Base-by-base conservation (phyloP, 2,797 vertebrate species). In the Cyprinella venusta region DNA sequence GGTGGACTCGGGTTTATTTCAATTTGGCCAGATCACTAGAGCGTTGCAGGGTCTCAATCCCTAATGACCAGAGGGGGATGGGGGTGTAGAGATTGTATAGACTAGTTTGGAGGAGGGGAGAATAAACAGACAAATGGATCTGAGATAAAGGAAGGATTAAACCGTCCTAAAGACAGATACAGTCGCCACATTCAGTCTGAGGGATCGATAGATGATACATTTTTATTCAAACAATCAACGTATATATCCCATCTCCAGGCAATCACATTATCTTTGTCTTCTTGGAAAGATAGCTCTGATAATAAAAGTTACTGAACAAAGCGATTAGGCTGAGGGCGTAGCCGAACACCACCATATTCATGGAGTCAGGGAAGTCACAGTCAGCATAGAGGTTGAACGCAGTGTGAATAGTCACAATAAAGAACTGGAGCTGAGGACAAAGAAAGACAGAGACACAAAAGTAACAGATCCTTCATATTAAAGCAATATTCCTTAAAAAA, bases 1-100 rank as follows among this genome's bases (percentile, higher is more conserved):
- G 93, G 91, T 90, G 87, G 90, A 88, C 88, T 89, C 86, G 91
- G 92, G 91, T 94, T 94, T 93, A 91, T 92, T 94, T 94, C 93
- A 94, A 94, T 94, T 90, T 94, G 92, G 91, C 87, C 91, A 88
- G 90, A 92, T 91, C 91, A 83, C 89, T 88, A 91, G 92, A 94
- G 92, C 92, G 90, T 90, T 90, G 87, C 91, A 90, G 89, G 91
- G 91, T 91, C 91, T 90, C 89, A 80, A 89, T 88, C 91, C 92
- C 90, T 94, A 93, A 94, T 93, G 93, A 91, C 90, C 85, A 85
- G 76, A 70, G 91, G 91, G 91, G 92, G 91, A 64, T 81, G 93
- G 92, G 90, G 87, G 85, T 50, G 68, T 18, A 50, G 63, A 71
- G 76, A 48, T 24, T 77, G 80, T 76, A 33, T 76, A 71, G 68